Evolutionary conservation across 2,888 invertebrate species (phyloP).

Genomic region (Hanleya hanleyi): DNA sequence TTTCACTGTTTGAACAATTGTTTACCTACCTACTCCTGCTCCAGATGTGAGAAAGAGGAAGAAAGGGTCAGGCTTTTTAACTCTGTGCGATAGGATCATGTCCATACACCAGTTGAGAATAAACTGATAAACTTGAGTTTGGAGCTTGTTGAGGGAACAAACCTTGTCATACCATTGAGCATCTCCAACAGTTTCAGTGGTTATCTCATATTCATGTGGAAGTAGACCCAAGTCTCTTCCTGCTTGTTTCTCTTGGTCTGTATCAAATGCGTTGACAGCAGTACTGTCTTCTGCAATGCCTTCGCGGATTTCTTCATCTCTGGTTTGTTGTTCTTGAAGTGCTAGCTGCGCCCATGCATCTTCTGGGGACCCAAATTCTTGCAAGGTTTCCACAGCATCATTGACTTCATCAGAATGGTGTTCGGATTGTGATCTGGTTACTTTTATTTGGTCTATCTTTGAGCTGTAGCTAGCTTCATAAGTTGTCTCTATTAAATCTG

Average conservation of each 20-base stretch:
- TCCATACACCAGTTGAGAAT: too few species aligned
- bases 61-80: conserved; percentile 32
- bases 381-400: neutral
- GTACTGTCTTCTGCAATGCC: neutral
- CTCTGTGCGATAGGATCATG: too few species aligned
- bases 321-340: conserved; percentile 7
- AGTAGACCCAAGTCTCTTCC: conserved; percentile 13
- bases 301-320: conserved; percentile 3
- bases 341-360: conserved; percentile 12
- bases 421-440: too few species aligned
- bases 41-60: too few species aligned
- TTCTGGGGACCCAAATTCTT: conserved; percentile 12
- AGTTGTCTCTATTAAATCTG: too few species aligned
- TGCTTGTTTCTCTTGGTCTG: conserved; percentile 4
- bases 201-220: conserved; percentile 21
- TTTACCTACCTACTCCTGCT: too few species aligned
- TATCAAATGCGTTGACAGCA: conserved; percentile 8
- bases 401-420: conserved; percentile 7
- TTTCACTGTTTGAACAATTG: too few species aligned
- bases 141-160: too few species aligned
- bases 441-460: neutral
- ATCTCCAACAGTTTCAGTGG: conserved; percentile 25
- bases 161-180: too few species aligned
- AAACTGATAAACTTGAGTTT: too few species aligned
- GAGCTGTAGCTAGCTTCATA: too few species aligned